Evolutionary conservation across 1,140 invertebrate species (phyloP), one percentile per base, ranked within the genome.

Genomic region (Zeugodacus cucurbitae): DNA sequence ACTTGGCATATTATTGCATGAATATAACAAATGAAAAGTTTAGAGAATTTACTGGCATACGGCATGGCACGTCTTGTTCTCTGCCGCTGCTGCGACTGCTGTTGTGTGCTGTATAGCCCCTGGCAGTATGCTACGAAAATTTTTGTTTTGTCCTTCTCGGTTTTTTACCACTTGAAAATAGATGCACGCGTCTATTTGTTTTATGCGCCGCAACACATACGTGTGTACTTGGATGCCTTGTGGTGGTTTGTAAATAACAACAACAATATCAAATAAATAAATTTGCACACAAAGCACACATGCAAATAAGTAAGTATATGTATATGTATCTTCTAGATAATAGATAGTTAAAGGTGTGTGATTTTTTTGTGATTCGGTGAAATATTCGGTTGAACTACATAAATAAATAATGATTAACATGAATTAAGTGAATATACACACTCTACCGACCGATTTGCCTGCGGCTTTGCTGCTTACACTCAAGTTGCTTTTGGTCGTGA

Each of bases 401-500:
- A 78, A 78, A 78, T 78, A 78, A 78, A 78, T 37, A 37, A 78
- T 37, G 41, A 78, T 78, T 22, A 37, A 22, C 32, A 41, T 78
- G 32, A 44, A 44, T 78, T 44, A 78, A 62, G 58, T 62, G 58
- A 8, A 26, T 62, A 26, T 17, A 62, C 58, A 62, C 26, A 17
- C 10, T n/a, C 58, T 54, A 54, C 6, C 48, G 14, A 54, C 14
- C 14, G 22, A 62, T 62, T n/a, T 11, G 22, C 26, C 58, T 7
- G 3, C 10, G 22, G 58, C 58, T 62, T 26, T 62, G 22, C 22
- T 11, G n/a, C 58, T 20, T 54, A 17, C 58, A 62, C 58, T 62
- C 26, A 26, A 62, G 58, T 1, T 10, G 5, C 3, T 22, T 26
- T 14, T 22, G 3, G 57, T 22, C 10, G 48, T 17, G 14, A 20